Base-by-base conservation (phyloP, 2,888 invertebrate species). In the Lapara coniferarum region DNA sequence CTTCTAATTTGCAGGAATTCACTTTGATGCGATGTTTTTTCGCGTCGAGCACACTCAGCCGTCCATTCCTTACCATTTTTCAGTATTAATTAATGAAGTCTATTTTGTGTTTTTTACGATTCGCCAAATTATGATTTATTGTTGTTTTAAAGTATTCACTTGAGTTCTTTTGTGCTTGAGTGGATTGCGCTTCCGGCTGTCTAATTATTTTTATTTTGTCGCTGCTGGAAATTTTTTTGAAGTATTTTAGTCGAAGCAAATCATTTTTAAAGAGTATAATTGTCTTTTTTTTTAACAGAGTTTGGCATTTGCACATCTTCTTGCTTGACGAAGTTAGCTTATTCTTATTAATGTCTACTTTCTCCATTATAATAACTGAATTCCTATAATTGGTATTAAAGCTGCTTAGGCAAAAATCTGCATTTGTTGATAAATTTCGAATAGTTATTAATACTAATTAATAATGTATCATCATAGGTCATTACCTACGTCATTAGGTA, bases 1-100 rank as follows among this genome's bases (percentile, higher is more conserved):
- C 67, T 68, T 73, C 63, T 77, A 77, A 78, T 78, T 77, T 71
- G 75, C 75, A 72, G 71, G 71, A 77, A 73, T 75, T 74, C 66
- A 71, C 72, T 77, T 77, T 76, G 77, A 77, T 73, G 71, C 70
- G 71, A 66, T 74, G 70, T 78, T 73, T 70, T 52, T 51, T 56
- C 68, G 58, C 68, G 56, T 72, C 51, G 71, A 75, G 71, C 66
- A 74, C 71, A 67, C 74, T 75, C 73, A 68, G 74, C 67, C 77
- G 74, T 72, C 76, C 73, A 76, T 73, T 74, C 71, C 16, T 19
- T 71, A 71, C 71, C 76, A 69, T 73, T 78, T 72, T 66, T 75
- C 70, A 71, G 49, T 71, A 68, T 63, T 37, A 71, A 74, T 72
- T 78, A 77, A 78, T 77, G 77, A 72, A 73, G 68, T 51, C 71